Conservation (phyloP, 2,888 invertebrate genomes). For the Atethmia centrago region DNA sequence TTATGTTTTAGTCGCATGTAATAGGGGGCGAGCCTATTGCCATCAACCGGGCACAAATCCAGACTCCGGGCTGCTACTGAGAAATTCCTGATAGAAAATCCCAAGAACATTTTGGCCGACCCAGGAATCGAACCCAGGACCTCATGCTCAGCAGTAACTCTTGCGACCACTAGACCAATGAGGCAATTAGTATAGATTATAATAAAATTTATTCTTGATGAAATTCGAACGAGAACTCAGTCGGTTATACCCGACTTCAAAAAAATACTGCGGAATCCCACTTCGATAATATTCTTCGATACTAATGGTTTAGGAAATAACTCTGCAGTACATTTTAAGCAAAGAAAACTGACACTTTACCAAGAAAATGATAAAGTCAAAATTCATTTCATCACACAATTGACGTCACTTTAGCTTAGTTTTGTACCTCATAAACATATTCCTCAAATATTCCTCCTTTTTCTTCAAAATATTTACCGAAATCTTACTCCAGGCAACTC, state of each 20-base stretch:
- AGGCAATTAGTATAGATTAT: too few species aligned
- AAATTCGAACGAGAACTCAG: background rate
- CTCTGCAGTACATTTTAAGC: background rate
- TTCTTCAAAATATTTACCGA: slow-evolving; percentile 33
- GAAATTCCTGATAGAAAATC: too few species aligned
- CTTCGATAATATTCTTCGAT: background rate
- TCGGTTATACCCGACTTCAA: background rate
- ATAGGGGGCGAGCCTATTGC: too few species aligned
- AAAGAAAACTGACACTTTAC: background rate
- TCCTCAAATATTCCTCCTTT: slow-evolving; percentile 10
- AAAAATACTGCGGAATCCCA: background rate
- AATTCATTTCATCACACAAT: slow-evolving; percentile 36
- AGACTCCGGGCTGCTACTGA: too few species aligned
- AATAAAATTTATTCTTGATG: too few species aligned
- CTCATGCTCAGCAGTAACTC: too few species aligned
- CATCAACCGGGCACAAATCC: too few species aligned
- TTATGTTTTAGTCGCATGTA: too few species aligned
- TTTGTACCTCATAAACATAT: slow-evolving; percentile 28
- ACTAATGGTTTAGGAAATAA: background rate
- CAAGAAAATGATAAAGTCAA: background rate
- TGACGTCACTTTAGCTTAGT: slow-evolving; percentile 4
- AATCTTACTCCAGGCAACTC: slow-evolving; percentile 16
- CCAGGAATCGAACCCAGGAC: too few species aligned
- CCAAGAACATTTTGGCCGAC: too few species aligned
- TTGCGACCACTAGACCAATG: too few species aligned